Evolutionary conservation across 2,113 vertebrate genomes (phyloP).

Genomic region (Oncorhynchus kisutch): DNA sequence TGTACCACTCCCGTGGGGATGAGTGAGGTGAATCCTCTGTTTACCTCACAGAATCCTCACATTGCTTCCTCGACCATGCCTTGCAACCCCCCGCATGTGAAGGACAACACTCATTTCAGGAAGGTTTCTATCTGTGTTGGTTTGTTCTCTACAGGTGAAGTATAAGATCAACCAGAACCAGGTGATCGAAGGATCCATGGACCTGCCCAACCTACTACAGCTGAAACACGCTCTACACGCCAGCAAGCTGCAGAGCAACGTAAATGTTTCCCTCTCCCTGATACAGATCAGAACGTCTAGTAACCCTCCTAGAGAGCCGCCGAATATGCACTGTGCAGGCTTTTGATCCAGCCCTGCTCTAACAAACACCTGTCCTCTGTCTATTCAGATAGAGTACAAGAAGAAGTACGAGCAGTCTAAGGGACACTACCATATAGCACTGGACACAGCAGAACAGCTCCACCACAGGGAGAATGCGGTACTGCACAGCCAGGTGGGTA

Average conservation of each 20-base stretch:
- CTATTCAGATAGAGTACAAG: slow-evolving; percentile 77
- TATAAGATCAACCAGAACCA: slow-evolving; percentile 81
- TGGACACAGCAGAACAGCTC: slow-evolving; percentile 77
- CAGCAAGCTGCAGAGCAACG: slow-evolving; percentile 75
- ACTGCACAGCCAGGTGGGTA: slow-evolving; percentile 79
- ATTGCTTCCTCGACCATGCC: too few relatives aligned
- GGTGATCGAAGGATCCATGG: slow-evolving; percentile 70
- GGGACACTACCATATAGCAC: slow-evolving; percentile 66
- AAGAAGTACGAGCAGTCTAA: slow-evolving; percentile 80
- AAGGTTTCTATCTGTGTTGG: slow-evolving; percentile 8
- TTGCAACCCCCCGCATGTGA: too few relatives aligned
- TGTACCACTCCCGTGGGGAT: too few relatives aligned
- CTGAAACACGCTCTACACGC: slow-evolving; percentile 84
- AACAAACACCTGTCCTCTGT: slow-evolving; percentile 14
- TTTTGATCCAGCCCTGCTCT: too few relatives aligned
- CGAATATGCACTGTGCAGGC: too few relatives aligned
- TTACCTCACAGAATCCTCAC: too few relatives aligned
- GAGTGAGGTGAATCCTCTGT: too few relatives aligned
- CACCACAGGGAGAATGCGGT: slow-evolving; percentile 78
- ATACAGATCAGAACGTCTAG: too few relatives aligned
- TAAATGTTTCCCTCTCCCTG: neutral
- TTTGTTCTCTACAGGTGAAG: slow-evolving; percentile 77
- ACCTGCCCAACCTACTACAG: slow-evolving; percentile 86
- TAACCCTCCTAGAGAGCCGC: too few relatives aligned
- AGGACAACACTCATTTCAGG: neutral